Evolutionary conservation across 2,113 vertebrate species (phyloP).

Genomic region (Desmodus rotundus): DNA sequence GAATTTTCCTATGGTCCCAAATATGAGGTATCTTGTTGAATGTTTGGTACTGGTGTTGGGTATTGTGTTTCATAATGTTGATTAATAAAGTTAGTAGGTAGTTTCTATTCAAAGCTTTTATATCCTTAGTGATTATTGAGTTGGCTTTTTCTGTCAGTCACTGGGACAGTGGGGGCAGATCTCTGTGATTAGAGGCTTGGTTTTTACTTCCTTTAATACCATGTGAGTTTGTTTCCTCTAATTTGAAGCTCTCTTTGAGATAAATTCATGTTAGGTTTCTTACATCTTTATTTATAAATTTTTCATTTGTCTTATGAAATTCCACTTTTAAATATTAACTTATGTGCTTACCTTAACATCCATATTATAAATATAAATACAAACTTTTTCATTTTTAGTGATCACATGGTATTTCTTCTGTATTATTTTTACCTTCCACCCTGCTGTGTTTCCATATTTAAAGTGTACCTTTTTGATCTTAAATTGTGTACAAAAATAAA

Average conservation of each 20-base stretch:
- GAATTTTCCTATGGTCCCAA: no score
- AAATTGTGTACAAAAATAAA: no score
- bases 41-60: no score
- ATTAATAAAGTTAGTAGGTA: no score
- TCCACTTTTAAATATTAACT: background rate
- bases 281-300: background rate
- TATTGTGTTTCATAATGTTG: no score
- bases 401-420: background rate
- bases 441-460: background rate
- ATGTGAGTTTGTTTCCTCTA: background rate
- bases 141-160: no score
- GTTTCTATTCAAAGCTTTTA: no score
- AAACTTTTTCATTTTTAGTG: background rate
- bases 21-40: no score
- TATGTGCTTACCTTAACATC: background rate
- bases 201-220: no score
- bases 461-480: background rate
- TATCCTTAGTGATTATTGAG: no score
- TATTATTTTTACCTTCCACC: background rate
- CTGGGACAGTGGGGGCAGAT: no score
- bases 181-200: no score
- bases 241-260: background rate
- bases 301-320: background rate
- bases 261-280: background rate
- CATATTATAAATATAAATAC: background rate